These are phyloP conservation scores for Phoenicopterus ruber DNA, from an alignment of 2,113 vertebrate genomes.

Conservation along the genomic window DNA sequence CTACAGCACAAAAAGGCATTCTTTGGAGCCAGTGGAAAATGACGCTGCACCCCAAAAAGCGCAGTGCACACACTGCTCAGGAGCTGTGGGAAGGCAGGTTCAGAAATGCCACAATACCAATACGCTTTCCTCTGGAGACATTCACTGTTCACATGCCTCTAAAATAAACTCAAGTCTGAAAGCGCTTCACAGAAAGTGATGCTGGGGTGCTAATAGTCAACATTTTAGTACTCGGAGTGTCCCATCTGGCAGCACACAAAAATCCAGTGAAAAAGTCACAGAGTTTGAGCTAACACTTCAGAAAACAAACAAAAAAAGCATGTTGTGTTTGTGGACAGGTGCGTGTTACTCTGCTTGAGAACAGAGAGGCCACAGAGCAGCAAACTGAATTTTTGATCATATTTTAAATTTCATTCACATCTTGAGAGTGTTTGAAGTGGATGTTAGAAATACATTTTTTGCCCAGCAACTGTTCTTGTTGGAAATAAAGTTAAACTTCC, in stretches of 20 bases:
- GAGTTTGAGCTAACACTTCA: not conserved
- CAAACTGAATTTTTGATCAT: not conserved
- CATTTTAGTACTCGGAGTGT: not conserved
- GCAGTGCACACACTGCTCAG: not conserved
- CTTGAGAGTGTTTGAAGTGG: not conserved
- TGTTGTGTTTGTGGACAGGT: not conserved
- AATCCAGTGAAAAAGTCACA: not conserved
- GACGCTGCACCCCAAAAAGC: not conserved
- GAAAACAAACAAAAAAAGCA: not conserved
- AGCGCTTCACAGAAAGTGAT: not conserved
- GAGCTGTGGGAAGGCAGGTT: not conserved
- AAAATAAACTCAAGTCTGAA: not conserved
- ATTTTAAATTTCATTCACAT: not conserved
- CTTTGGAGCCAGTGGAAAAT: not conserved
- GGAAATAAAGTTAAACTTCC: not conserved
- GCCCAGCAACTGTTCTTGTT: not conserved
- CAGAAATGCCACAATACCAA: not conserved
- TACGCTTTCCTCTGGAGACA: not conserved
- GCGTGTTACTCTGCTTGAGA: not conserved
- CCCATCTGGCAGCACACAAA: not conserved
- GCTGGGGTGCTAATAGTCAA: not conserved
- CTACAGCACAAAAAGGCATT: not conserved
- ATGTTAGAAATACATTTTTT: not conserved
- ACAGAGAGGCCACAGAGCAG: not conserved
- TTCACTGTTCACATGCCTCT: not conserved